A percentile compares a stretch with the other conserved stretches of the same genome.
These are phyloP conservation scores for Leptopilina myrica DNA, from an alignment of 2,888 invertebrate species.

Conservation along the genomic window DNA sequence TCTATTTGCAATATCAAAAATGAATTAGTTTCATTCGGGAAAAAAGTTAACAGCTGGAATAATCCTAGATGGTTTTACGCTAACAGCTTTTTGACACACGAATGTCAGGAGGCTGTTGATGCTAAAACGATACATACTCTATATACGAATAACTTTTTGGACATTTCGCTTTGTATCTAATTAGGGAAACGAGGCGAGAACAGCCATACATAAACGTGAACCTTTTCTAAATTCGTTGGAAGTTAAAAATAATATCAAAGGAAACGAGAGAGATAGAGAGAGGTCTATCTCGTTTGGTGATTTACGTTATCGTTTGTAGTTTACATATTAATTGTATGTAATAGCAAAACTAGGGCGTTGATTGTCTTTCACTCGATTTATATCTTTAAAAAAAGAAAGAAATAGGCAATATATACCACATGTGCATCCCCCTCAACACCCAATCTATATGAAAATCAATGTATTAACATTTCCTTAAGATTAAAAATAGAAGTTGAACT, in stretches of 20 bases:
- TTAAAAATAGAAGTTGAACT: not conserved
- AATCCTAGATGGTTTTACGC: conserved; percentile 29
- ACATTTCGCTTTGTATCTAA: conserved; percentile 36
- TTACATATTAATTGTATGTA: conserved; percentile 28
- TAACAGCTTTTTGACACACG: conserved; percentile 34
- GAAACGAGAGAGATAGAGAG: not conserved
- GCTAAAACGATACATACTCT: conserved; percentile 12
- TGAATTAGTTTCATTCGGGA: not conserved
- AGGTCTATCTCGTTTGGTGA: conserved; percentile 15
- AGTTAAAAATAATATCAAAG: conserved; percentile 35
- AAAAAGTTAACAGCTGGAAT: conserved; percentile 28
- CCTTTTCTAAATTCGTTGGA: conserved; percentile 11
- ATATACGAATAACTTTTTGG: conserved; percentile 5
- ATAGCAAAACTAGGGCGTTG: conserved; percentile 14
- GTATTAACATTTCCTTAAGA: conserved; percentile 5
- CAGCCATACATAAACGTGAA: conserved; percentile 15
- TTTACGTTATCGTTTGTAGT: conserved; percentile 18
- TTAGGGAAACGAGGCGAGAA: conserved; percentile 40
- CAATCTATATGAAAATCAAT: conserved; percentile 15
- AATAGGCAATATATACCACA: not conserved
- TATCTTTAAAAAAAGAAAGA: not conserved
- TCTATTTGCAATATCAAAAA: not conserved
- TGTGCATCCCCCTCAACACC: not conserved
- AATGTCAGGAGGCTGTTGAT: conserved; percentile 37
- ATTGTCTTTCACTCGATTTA: conserved; percentile 7